Evolutionary conservation across 1,140 invertebrate genomes (phyloP), one percentile per base, ranked within the genome.

Genomic region (Laupala kohalensis): DNA sequence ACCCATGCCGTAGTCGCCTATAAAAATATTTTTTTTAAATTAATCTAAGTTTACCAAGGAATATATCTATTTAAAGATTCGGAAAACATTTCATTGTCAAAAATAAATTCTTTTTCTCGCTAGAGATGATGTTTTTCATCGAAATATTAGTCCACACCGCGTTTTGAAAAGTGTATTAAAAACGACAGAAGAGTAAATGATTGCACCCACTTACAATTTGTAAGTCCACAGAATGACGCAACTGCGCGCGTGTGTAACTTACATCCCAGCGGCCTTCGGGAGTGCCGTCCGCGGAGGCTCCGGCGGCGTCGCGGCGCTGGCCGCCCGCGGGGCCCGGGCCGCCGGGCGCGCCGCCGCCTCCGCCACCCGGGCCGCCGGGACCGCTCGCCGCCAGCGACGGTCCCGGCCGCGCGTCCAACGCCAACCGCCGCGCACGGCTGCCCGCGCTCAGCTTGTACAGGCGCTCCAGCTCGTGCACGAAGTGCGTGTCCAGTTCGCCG

Each of bases 261-360:
- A 85, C 84, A 77, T 92, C 91, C 90, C 90, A 92, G 78, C 91
- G 82, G 70, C 90, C 89, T 74, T 92, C 88, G 72, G 88, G 87
- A 75, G 86, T 85, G 3, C 83, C 83, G 76, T 87, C 86, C 30
- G 30, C 30, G 30, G 30, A 6, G 80, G 77, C 84, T 83, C 71
- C 78, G 80, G 77, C 80, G 85, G 76, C 65, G 74, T 83, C 81
- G 75, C 81, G 82, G 73, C 81, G 81, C 53, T 81, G 72, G 74
- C 80, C 77, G 5, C 81, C 76, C 76, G 80, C 69, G 77, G 80
- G 75, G 24, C 78, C 79, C 69, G 76, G 78, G 73, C 75, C 80
- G 74, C 77, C 6, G 63, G 29, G 66, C 29, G 23, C 23, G 4
- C 64, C 9, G n/a, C 27, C 25, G 6, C 9, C 82, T 80, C 76